Evolutionary conservation across 2,888 invertebrate species (phyloP).

Genomic region (Lasioglossum malachurum): DNA sequence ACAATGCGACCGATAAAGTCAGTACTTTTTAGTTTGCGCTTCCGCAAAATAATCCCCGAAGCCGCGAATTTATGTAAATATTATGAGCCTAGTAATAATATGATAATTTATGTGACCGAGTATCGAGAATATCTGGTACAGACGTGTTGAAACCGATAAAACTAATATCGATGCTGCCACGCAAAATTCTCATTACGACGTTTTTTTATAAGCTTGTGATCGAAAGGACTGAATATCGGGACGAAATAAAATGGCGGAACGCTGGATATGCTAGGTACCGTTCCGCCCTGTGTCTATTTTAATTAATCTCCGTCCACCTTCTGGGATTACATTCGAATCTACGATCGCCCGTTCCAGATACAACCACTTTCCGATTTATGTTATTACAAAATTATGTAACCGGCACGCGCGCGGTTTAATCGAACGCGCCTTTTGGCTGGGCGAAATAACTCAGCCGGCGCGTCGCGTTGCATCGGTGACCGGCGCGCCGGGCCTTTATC

Average conservation of each 20-base stretch:
- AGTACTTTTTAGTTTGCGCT: neutral
- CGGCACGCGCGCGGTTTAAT: slow-evolving; percentile 40
- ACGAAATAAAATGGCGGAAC: neutral
- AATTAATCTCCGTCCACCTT: slow-evolving; percentile 15
- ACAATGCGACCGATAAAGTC: neutral
- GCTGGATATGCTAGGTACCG: neutral
- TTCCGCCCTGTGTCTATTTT: neutral
- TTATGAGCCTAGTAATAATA: neutral
- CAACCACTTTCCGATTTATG: slow-evolving; percentile 28
- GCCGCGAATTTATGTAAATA: neutral
- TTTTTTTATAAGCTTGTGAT: neutral
- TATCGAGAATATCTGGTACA: neutral
- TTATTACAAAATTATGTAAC: slow-evolving; percentile 51
- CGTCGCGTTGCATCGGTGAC: neutral
- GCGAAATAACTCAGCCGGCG: slow-evolving; percentile 20
- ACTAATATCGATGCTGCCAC: neutral
- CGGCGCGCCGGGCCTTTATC: slow-evolving; percentile 29
- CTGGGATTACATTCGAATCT: slow-evolving; percentile 15
- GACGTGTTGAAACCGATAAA: neutral
- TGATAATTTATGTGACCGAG: neutral
- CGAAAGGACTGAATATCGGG: neutral
- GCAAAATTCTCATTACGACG: neutral
- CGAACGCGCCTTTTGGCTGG: slow-evolving; percentile 33
- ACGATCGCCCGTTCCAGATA: slow-evolving; percentile 23
- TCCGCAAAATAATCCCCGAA: neutral